Evolutionary conservation across 2,797 vertebrate species (phyloP).

Genomic region (Tachyglossus aculeatus): DNA sequence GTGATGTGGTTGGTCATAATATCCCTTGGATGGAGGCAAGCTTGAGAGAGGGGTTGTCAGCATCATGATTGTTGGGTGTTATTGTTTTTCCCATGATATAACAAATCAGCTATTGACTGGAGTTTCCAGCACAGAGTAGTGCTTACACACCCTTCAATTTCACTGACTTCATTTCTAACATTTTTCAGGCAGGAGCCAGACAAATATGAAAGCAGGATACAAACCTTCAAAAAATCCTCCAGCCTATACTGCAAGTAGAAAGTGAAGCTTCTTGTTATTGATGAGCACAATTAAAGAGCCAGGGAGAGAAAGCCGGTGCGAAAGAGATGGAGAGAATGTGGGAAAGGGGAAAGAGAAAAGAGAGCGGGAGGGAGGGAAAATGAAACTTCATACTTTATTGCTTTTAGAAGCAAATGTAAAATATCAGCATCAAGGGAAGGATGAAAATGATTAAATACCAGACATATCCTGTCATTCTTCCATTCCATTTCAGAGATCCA

Average conservation of each 20-base stretch:
- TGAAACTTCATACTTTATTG: background rate
- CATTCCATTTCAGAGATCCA: conserved; percentile 11
- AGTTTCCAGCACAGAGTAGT: background rate
- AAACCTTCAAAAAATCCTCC: background rate
- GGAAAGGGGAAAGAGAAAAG: background rate
- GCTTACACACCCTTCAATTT: background rate
- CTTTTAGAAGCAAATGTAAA: conserved; percentile 40
- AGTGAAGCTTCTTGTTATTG: conserved; percentile 32
- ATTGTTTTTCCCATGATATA: background rate
- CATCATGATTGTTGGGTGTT: too few relatives aligned
- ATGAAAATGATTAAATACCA: conserved; percentile 53
- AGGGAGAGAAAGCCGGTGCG: background rate
- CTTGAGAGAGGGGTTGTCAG: background rate
- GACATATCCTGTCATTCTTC: conserved; percentile 38
- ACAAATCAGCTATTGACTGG: background rate
- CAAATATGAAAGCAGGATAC: conserved; percentile 4
- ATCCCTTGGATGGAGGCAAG: too few relatives aligned
- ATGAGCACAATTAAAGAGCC: background rate
- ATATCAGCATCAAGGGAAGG: conserved; percentile 51
- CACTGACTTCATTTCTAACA: conserved; percentile 16
- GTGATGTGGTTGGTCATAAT: background rate
- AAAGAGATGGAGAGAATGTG: background rate
- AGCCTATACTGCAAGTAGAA: conserved; percentile 25
- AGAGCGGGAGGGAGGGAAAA: background rate
- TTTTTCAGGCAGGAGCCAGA: background rate